Percentiles rank a stretch among this genome's conserved stretches.
phyloP scores from a whole-genome alignment of 2,113 vertebrate genomes.

The Indicator maculatus region DNA sequence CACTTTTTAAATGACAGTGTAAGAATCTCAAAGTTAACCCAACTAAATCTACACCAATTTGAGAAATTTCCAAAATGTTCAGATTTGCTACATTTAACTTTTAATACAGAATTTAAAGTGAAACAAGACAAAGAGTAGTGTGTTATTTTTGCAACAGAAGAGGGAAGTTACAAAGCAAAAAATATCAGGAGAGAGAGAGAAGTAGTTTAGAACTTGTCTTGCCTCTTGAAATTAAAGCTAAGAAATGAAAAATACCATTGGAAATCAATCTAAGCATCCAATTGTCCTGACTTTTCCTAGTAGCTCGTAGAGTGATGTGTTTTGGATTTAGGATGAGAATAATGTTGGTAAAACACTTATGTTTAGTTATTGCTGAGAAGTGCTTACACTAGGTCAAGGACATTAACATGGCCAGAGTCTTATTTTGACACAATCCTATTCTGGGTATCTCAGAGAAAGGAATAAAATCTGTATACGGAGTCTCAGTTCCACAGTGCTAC shows the following conservation, averaged over 20 bases:
- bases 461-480: neutral
- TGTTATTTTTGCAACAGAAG: neutral
- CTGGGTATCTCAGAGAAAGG: neutral
- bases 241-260: neutral
- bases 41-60: neutral
- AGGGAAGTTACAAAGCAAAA: neutral
- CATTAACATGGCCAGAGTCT: neutral
- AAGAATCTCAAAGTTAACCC: neutral
- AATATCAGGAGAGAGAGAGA: rapidly evolving
- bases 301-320: neutral
- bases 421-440: neutral
- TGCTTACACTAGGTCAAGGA: neutral
- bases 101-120: neutral
- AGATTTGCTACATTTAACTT: neutral
- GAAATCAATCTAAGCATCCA: neutral
- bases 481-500: neutral
- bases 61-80: neutral
- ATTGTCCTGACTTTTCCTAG: neutral
- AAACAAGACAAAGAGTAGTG: neutral
- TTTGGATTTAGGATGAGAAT: neutral
- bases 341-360: neutral
- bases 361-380: neutral
- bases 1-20: neutral
- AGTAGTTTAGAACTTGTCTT: neutral
- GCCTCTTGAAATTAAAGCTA: neutral